Evolutionary conservation across 2,113 vertebrate genomes (phyloP).

Genomic region (Oncorhynchus nerka): DNA sequence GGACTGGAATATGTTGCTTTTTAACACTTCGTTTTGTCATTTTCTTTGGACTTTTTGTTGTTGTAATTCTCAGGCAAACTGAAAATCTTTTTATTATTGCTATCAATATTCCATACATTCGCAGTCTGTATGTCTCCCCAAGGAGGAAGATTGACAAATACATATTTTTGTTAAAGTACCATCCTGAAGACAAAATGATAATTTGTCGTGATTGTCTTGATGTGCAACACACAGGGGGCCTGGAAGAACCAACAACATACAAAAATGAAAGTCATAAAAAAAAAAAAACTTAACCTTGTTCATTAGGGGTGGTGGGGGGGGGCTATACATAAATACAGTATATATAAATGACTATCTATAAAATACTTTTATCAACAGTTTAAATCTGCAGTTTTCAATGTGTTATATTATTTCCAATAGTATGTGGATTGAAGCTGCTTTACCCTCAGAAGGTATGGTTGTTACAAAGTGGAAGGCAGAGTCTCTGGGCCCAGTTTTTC

Average conservation of each 20-base stretch:
- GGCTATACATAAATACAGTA: constrained; percentile 10
- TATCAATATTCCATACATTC: constrained; percentile 22
- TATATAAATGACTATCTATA: constrained; percentile 28
- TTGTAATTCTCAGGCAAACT: not conserved
- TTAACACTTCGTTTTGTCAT: not conserved
- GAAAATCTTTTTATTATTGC: constrained; percentile 34
- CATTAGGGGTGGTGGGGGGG: not conserved
- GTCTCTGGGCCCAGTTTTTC: constrained; percentile 22
- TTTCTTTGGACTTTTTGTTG: constrained; percentile 1
- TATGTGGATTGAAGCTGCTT: not conserved
- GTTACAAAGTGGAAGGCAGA: constrained; percentile 55
- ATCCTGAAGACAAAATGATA: not conserved
- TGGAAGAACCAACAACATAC: constrained; percentile 21
- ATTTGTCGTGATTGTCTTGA: constrained; percentile 8
- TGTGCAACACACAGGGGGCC: not conserved
- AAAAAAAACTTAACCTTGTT: constrained; percentile 20
- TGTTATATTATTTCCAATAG: constrained; percentile 18
- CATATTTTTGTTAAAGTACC: not conserved
- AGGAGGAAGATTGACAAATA: not conserved
- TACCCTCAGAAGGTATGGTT: constrained; percentile 12
- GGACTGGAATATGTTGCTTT: not conserved
- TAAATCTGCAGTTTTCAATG: not conserved
- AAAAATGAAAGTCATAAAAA: not conserved
- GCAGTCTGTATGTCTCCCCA: constrained; percentile 21
- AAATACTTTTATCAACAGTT: not conserved